Evolutionary conservation across 2,113 vertebrate genomes (phyloP).

Genomic region (Cyphomyrus discorhynchus): DNA sequence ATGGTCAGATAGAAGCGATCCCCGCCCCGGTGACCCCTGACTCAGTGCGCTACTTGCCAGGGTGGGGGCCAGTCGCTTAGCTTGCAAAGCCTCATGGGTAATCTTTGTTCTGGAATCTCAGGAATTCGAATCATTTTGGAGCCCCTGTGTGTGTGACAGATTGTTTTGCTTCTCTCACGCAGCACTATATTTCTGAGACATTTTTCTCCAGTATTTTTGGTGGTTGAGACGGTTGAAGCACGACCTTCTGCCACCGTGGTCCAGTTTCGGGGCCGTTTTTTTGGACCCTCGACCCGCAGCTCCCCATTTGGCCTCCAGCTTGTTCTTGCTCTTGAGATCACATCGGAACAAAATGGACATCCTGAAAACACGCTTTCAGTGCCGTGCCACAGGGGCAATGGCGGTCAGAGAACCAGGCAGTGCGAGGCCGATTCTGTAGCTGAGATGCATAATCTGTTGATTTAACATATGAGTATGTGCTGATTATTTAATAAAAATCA

Average conservation of each 20-base stretch:
- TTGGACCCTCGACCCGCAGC: background rate
- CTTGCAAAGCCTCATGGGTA: background rate
- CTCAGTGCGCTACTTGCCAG: background rate
- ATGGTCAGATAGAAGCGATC: background rate
- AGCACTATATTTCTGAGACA: background rate
- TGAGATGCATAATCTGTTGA: background rate
- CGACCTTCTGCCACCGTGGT: background rate
- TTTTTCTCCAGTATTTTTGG: background rate
- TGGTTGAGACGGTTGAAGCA: background rate
- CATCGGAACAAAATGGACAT: background rate
- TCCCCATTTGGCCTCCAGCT: background rate
- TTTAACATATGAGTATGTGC: background rate
- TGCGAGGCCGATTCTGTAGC: background rate
- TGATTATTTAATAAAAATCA: background rate
- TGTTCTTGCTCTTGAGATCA: background rate
- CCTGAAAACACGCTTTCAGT: background rate
- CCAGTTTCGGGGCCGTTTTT: background rate
- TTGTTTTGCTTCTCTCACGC: background rate
- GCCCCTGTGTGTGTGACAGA: background rate
- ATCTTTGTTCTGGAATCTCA: slow-evolving; percentile 59
- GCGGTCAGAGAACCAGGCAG: background rate
- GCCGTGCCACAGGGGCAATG: background rate
- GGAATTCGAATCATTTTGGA: slow-evolving; percentile 56
- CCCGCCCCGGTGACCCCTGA: background rate
- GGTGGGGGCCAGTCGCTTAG: background rate